Evolutionary conservation across 2,113 vertebrate species (phyloP), one percentile per base, ranked within the genome.

Genomic region (Phoenicopterus ruber): DNA sequence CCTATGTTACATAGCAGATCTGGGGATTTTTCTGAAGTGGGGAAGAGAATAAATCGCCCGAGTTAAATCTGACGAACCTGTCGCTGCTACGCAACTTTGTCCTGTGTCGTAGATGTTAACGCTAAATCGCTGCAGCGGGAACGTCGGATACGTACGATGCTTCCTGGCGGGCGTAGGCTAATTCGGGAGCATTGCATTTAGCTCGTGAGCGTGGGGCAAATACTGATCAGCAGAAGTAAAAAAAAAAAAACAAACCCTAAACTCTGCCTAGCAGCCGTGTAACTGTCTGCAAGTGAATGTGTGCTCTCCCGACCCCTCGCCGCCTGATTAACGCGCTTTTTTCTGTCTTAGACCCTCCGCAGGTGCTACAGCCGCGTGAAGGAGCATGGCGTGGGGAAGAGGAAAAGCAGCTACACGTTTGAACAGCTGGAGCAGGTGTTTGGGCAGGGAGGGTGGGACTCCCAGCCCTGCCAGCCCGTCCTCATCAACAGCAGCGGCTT

Each of bases 341-440:
- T 91, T 95, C 80, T 97, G 52, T 97, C 91, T 84, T 96, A 99
- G 99, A 99, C 99, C 42, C 98, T 99, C 31, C 98, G 99, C 82
- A 98, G 99, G 96, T 99, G 99, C 97, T 99, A 99, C 98, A 99
- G 99, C 98, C 99, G 99, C 1, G 99, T 99, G 92, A 99, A 99
- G 98, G 99, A 99, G 97, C 99, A 99, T 2, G 99, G 99, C 66
- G 99, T 99, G 0, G 99, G 99, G 31, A 99, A 99, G 95, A 98
- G 99, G 97, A 99, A 99, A 98, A 99, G 99, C 98, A 99, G 99
- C 98, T 99, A 99, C 98, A 99, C 99, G 0, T 99, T 99, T 20
- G 99, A 99, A 76, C 99, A 99, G 98, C 99, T 99, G 98, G 99
- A 99, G 98, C 99, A 99, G 96, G 99, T 99, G 91, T 99, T 99